Evolutionary conservation across 2,888 invertebrate species (phyloP), one percentile per base, ranked within the genome.

Genomic region (Sabatieria punctata): DNA sequence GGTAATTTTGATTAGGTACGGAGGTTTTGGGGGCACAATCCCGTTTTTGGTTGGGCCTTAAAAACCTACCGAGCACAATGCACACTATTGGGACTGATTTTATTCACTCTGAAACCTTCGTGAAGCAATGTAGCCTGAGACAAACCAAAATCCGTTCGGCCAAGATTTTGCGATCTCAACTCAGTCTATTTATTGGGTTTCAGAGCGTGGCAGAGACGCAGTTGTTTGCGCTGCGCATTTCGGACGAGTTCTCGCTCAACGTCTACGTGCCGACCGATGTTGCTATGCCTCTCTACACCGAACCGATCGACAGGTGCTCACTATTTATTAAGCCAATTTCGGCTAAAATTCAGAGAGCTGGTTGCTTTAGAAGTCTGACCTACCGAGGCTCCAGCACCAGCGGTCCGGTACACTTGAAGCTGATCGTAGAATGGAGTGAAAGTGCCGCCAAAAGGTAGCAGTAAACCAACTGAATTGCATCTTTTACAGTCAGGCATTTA

Each of bases 231-330:
- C 11, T 47, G 2, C 43, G 44, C 3, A 33, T 47, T 13, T 15
- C 30, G 18, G 42, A 47, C 27, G 44, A 39, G n/a, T 47, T 38
- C 24, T 13, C 30, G 21, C 6, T 6, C 2, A n/a, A 27, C n/a
- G 3, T 2, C n/a, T 38, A 38, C 23, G 4, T 49, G 15, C 21
- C 33, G 11, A 19, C n/a, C 26, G 37, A 41, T 19, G 49, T 49
- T 1, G 15, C 41, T 2, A 33, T 49, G 46, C 49, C 49, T 2
- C 39, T 49, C 13, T 49, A 49, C 38, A 49, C 49, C 8, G 35
- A 49, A 36, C 19, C 4, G 11, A 41, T 49, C 2, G 49, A 49
- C 2, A 18, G 30, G 48, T 18, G 23, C 3, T 30, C 8, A 30
- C 15, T 30, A 11, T n/a, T n/a, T 30, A 11, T 30, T 45, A 23